Evolutionary conservation across 2,797 vertebrate species (phyloP).

Genomic region (Leuciscus waleckii): DNA sequence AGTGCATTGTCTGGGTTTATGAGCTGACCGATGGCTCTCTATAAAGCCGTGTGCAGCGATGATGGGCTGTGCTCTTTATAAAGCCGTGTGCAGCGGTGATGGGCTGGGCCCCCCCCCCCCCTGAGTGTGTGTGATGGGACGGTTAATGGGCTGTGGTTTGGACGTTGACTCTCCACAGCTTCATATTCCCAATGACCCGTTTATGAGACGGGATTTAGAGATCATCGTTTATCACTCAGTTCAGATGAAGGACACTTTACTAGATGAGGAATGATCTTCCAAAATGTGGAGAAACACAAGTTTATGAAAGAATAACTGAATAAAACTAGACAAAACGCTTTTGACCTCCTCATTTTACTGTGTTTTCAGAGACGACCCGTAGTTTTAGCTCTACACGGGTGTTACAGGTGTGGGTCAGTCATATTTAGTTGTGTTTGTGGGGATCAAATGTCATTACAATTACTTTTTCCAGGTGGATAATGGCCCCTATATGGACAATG

Average conservation of each 20-base stretch:
- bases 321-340: not conserved
- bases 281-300: not conserved
- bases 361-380: not conserved
- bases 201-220: constrained; percentile 27
- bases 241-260: not conserved
- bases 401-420: not conserved
- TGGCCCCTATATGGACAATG: not conserved
- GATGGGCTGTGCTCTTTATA: constrained; percentile 2
- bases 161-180: not conserved
- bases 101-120: not conserved
- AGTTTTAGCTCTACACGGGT: not conserved
- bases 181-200: constrained; percentile 35
- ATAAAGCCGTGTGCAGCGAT: constrained; percentile 40
- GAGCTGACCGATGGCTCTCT: constrained; percentile 3
- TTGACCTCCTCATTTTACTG: not conserved
- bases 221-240: not conserved
- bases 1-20: not conserved
- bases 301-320: not conserved
- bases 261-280: not conserved
- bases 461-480: too few species aligned
- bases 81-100: constrained; percentile 48
- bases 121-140: constrained; percentile 33
- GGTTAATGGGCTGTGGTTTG: constrained; percentile 27
- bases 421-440: not conserved
- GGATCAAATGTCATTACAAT: not conserved